Base-by-base conservation (phyloP, 37 sponge, comb jelly and placozoan species). In the Beroe forskalii region DNA sequence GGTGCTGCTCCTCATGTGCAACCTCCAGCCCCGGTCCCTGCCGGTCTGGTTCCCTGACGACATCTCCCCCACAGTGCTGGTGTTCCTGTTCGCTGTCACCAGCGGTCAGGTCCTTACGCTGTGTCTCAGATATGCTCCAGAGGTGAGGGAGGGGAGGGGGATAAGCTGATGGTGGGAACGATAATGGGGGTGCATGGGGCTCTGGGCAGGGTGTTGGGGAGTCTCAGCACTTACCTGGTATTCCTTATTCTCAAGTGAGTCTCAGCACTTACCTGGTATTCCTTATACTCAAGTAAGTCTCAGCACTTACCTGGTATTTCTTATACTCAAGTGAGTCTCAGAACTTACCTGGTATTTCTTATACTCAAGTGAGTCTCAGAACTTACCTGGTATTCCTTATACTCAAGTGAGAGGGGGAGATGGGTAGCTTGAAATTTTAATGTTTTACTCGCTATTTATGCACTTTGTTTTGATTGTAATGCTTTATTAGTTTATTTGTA, bases 1-100 rank as follows among this genome's bases (percentile, higher is more conserved):
- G 8, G 8, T 80, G 38, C 86, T 80, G 3, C 14, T 80, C 30
- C 24, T 80, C 23, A 80, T 80, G 86, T 80, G 86, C 27, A 80
- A 80, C 28, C 86, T 80, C 86, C 86, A 80, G 22, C 86, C 86
- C n/a, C 86, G 86, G n/a, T 80, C 86, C 27, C 40, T 43, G 4
- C 86, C 86, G 30, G 86, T 80, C 27, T 80, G 86, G 86, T 80
- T 80, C 55, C 12, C 2, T 35, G 28, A 80, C 42, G 86, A 80
- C 35, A 23, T 80, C 86, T n/a, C 30, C 12, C 55, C 55, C 40
- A 38, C 86, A 14, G 40, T 43, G n/a, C 35, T 80, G 30, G 31
- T 80, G 1, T 80, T 80, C 48, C 48, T 80, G 55, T 80, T 80
- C 55, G 86, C 86, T 6, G 30, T 38, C 12, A 44, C 55, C 30